Percentiles rank a stretch among this genome's conserved stretches.
These are phyloP conservation scores for Melanchra persicariae DNA, from an alignment of 2,888 invertebrate species.

Conservation along the genomic window DNA sequence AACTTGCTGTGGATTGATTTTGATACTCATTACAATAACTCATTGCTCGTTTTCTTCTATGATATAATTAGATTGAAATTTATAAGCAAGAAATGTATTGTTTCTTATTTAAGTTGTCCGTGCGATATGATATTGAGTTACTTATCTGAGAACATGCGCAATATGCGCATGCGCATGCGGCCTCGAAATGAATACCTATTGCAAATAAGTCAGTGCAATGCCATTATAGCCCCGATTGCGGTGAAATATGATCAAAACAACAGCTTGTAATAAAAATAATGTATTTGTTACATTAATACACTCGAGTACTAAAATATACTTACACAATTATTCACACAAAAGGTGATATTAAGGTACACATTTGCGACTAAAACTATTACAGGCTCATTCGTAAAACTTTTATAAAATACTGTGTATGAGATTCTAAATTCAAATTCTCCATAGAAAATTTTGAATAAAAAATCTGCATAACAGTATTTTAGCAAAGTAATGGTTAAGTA, in stretches of 20 bases:
- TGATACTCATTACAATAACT: constrained; percentile 4
- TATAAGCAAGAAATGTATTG: constrained; percentile 24
- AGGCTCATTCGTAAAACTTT: no score
- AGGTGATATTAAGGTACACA: constrained; percentile 44
- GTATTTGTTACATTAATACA: constrained; percentile 65
- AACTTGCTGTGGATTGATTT: background rate
- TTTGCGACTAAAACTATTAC: constrained; percentile 26
- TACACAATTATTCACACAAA: constrained; percentile 47
- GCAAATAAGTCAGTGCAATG: constrained; percentile 46
- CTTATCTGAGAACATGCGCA: constrained; percentile 49
- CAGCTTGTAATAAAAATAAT: constrained; percentile 64
- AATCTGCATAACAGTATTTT: no score
- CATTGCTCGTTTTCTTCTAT: constrained; percentile 27
- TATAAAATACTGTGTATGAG: no score
- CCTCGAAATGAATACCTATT: constrained; percentile 61
- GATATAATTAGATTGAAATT: background rate
- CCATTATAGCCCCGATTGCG: constrained; percentile 67
- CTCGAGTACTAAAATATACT: constrained; percentile 61
- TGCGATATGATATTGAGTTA: constrained; percentile 60
- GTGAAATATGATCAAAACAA: constrained; percentile 71
- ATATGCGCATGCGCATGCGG: no score
- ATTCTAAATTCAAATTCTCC: no score
- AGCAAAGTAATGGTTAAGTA: no score
- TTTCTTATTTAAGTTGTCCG: constrained; percentile 18
- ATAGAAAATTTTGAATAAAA: no score